Conservation (phyloP, 2,888 invertebrate genomes). For the Tribolium freemani region DNA sequence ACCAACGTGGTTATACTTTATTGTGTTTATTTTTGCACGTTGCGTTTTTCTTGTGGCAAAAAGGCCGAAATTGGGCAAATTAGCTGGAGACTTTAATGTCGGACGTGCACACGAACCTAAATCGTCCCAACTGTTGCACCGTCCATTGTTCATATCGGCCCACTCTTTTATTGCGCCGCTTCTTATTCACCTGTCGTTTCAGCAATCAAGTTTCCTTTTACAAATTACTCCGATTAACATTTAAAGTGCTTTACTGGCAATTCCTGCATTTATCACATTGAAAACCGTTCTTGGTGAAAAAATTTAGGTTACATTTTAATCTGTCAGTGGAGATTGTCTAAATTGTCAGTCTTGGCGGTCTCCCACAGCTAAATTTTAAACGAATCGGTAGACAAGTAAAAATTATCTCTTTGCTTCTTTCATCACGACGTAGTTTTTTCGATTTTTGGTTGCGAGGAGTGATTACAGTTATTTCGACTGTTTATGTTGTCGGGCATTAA, state of each 20-base stretch:
- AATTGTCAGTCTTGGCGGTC: constrained; percentile 23
- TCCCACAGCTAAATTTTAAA: constrained; percentile 33
- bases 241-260: background rate
- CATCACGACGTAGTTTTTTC: constrained; percentile 37
- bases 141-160: background rate
- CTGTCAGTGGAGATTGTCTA: constrained; percentile 40
- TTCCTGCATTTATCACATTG: background rate
- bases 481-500: constrained; percentile 20
- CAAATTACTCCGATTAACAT: constrained; percentile 7
- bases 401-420: constrained; percentile 43
- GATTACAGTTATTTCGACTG: constrained; percentile 37
- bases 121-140: background rate
- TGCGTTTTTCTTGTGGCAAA: background rate
- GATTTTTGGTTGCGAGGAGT: background rate
- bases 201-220: constrained; percentile 3
- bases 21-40: background rate
- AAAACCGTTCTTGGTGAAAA: constrained; percentile 5
- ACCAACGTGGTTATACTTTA: background rate
- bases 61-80: background rate
- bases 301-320: constrained; percentile 40
- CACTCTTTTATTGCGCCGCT: background rate
- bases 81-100: background rate
- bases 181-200: background rate
- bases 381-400: constrained; percentile 38
- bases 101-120: background rate